These are phyloP conservation scores for Caenorhabditis becei DNA, from an alignment of 2,888 invertebrate genomes.

Conservation along the genomic window DNA sequence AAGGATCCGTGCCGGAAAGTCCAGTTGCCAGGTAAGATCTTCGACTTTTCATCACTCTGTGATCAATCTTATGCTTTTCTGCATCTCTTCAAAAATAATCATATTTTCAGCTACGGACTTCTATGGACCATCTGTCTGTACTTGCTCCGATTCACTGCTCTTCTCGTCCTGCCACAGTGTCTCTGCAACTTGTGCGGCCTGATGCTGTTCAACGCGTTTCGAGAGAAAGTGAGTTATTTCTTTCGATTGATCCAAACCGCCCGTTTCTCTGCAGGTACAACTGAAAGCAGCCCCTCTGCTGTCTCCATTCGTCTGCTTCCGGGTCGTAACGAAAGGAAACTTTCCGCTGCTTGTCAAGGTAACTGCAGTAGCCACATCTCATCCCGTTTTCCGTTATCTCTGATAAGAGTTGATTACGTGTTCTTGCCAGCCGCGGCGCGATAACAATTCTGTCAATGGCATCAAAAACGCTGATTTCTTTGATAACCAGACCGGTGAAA, in stretches of 20 bases:
- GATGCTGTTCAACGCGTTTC: slow-evolving; percentile 93
- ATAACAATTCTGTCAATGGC: slow-evolving; percentile 30
- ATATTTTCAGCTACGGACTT: slow-evolving; percentile 79
- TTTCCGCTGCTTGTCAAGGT: slow-evolving; percentile 91
- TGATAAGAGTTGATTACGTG: slow-evolving; percentile 37
- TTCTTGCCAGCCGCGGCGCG: slow-evolving; percentile 27
- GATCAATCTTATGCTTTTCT: no score
- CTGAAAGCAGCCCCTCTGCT: slow-evolving; percentile 91
- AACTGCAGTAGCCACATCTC: neutral
- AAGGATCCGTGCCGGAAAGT: slow-evolving; percentile 62
- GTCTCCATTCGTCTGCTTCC: slow-evolving; percentile 94
- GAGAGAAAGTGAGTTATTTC: slow-evolving; percentile 82
- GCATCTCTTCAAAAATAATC: no score
- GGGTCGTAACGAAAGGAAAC: slow-evolving; percentile 95
- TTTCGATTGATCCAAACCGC: neutral
- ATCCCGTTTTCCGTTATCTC: slow-evolving; percentile 8
- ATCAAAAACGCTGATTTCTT: neutral
- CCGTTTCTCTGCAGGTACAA: slow-evolving; percentile 59
- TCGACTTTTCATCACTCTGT: neutral
- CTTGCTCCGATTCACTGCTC: slow-evolving; percentile 77
- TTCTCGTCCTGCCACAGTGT: slow-evolving; percentile 82
- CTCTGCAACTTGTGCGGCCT: slow-evolving; percentile 83
- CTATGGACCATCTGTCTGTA: slow-evolving; percentile 77
- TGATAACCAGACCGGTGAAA: slow-evolving; percentile 13
- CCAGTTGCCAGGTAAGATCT: slow-evolving; percentile 63